Evolutionary conservation across 2,797 vertebrate species (phyloP).

Genomic region (Falco berigora): DNA sequence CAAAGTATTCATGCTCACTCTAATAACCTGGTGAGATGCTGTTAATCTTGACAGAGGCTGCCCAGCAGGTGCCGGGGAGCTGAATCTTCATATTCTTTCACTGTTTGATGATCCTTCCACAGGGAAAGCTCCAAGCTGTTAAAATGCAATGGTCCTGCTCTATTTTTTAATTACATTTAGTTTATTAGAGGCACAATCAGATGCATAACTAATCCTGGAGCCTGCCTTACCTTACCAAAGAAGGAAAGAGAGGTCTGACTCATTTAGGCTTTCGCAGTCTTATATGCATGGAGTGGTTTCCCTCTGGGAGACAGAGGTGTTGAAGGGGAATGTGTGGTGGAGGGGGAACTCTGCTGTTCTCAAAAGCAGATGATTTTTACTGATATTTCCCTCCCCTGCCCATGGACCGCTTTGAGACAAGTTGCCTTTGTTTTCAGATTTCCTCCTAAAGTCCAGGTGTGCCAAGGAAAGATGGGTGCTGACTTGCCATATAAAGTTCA

Average conservation of each 20-base stretch:
- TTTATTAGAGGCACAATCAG: slow-evolving; percentile 71
- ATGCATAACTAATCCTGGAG: slow-evolving; percentile 64
- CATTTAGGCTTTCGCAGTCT: slow-evolving; percentile 7
- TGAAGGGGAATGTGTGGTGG: neutral
- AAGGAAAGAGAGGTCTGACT: slow-evolving; percentile 1
- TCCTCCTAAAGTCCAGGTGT: neutral
- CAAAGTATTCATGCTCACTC: slow-evolving; percentile 76
- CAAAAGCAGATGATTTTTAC: neutral
- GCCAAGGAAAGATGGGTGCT: neutral
- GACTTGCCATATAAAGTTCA: neutral
- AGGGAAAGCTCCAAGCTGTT: slow-evolving; percentile 73
- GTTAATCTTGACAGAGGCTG: slow-evolving; percentile 75
- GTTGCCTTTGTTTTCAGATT: slow-evolving; percentile 10
- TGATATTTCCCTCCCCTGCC: neutral
- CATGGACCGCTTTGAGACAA: neutral
- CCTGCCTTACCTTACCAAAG: neutral
- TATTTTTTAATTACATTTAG: slow-evolving; percentile 77
- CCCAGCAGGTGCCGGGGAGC: slow-evolving; percentile 69
- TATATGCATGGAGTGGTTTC: neutral
- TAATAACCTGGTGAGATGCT: slow-evolving; percentile 73
- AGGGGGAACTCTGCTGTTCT: neutral
- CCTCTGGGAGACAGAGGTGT: neutral
- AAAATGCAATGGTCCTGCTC: slow-evolving; percentile 67
- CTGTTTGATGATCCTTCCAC: slow-evolving; percentile 72
- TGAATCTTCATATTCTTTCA: slow-evolving; percentile 71